Conservation (phyloP, 2,888 invertebrate species). For the Lasioglossum figueresi region DNA sequence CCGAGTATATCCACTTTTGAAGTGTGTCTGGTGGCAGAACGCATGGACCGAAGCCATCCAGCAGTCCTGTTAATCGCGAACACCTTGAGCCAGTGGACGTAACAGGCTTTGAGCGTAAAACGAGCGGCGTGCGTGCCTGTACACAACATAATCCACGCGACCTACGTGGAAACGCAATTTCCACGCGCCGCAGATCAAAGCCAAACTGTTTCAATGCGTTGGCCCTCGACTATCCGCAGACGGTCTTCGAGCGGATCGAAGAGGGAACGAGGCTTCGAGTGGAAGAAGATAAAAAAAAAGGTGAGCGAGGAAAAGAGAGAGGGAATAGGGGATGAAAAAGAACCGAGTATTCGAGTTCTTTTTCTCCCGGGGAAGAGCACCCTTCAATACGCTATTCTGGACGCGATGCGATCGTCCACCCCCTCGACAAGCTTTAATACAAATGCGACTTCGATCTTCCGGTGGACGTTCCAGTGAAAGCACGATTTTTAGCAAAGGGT, state of each 20-base stretch:
- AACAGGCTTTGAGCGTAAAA: slow-evolving; percentile 49
- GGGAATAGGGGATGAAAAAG: not conserved
- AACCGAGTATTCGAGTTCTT: slow-evolving; percentile 41
- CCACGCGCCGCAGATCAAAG: slow-evolving; percentile 71
- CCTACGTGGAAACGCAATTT: slow-evolving; percentile 69
- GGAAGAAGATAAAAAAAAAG: slow-evolving; percentile 38
- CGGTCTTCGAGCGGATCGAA: slow-evolving; percentile 53
- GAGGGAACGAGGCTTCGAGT: slow-evolving; percentile 48
- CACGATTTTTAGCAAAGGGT: not conserved
- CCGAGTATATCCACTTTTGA: slow-evolving; percentile 1
- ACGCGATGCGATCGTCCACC: slow-evolving; percentile 24
- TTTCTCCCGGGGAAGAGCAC: slow-evolving; percentile 33
- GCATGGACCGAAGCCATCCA: not conserved
- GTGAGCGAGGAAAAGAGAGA: not conserved
- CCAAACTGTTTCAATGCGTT: slow-evolving; percentile 56
- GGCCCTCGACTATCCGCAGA: slow-evolving; percentile 32
- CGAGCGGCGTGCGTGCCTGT: slow-evolving; percentile 14
- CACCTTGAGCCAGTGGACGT: slow-evolving; percentile 20
- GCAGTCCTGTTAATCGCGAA: slow-evolving; percentile 8
- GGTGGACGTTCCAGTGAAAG: not conserved
- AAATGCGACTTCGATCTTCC: slow-evolving; percentile 34
- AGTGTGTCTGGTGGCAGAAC: not conserved
- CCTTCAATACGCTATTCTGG: slow-evolving; percentile 41
- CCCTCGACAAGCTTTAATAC: slow-evolving; percentile 15
- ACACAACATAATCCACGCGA: slow-evolving; percentile 52